Percentiles rank a stretch among this genome's conserved stretches.
Conservation (phyloP, 2,888 invertebrate species). For the Orthonychiurus folsomi region DNA sequence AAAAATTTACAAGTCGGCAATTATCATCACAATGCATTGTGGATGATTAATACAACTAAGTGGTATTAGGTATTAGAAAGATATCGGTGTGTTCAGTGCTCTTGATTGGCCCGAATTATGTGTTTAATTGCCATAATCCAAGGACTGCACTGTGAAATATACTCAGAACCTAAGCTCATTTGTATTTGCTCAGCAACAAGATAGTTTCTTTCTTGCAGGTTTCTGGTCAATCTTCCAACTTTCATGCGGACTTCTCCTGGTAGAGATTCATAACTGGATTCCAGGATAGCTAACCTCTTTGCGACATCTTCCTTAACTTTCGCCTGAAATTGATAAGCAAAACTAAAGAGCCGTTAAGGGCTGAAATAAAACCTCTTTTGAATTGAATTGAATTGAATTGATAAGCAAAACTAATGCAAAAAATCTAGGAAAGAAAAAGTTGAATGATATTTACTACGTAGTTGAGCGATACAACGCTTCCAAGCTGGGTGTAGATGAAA, state of each 20-base stretch:
- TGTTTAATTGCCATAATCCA: constrained; percentile 7
- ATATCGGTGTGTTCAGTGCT: too few relatives aligned
- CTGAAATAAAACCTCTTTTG: neutral
- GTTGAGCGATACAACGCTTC: too few relatives aligned
- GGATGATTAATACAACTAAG: too few relatives aligned
- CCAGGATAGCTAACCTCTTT: constrained; percentile 6
- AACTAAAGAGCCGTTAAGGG: neutral
- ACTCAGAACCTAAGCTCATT: constrained; percentile 3
- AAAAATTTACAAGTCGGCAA: too few relatives aligned
- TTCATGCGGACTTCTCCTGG: neutral
- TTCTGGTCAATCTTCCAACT: neutral
- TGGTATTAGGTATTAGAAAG: too few relatives aligned
- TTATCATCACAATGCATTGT: too few relatives aligned
- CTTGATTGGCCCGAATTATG: constrained; percentile 7
- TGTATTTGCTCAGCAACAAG: constrained; percentile 2
- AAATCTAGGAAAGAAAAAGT: neutral
- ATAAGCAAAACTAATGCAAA: neutral
- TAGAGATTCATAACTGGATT: neutral
- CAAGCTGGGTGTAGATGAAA: too few relatives aligned
- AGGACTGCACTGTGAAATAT: neutral
- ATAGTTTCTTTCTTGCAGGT: constrained; percentile 3
- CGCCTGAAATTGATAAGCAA: neutral
- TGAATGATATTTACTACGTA: too few relatives aligned
- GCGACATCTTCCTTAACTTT: neutral
- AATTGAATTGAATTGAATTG: neutral